Conservation (phyloP, 1,140 invertebrate species). For the Drosophila jambulina region DNA sequence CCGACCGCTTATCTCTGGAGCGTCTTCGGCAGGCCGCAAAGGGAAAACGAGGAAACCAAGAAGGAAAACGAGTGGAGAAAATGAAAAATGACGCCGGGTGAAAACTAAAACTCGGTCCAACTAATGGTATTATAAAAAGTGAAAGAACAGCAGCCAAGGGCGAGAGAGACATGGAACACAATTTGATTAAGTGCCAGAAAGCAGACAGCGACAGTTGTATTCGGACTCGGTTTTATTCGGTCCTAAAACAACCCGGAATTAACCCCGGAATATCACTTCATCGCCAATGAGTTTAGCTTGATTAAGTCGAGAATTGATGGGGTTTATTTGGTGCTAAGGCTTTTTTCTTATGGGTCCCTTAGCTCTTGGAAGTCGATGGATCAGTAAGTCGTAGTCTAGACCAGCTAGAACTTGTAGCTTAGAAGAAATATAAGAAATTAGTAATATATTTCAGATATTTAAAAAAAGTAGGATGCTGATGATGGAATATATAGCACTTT, state of each 20-base stretch:
- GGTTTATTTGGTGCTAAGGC: neutral
- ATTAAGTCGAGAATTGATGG: slow-evolving; percentile 26
- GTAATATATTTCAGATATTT: no score
- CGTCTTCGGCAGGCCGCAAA: slow-evolving; percentile 39
- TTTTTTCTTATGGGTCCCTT: neutral
- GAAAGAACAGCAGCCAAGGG: slow-evolving; percentile 8
- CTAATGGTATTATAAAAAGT: slow-evolving; percentile 66
- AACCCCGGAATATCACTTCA: slow-evolving; percentile 8
- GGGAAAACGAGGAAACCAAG: neutral
- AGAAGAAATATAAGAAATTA: no score
- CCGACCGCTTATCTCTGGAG: slow-evolving; percentile 51
- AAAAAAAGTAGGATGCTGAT: neutral
- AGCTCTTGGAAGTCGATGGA: neutral
- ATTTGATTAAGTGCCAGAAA: slow-evolving; percentile 72
- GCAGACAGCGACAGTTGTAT: slow-evolving; percentile 28
- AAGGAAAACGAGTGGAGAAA: slow-evolving; percentile 31
- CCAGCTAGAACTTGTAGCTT: no score
- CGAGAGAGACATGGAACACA: slow-evolving; percentile 39
- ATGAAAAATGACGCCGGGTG: slow-evolving; percentile 69
- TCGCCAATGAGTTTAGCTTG: slow-evolving; percentile 38
- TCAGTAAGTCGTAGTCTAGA: no score
- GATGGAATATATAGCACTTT: no score
- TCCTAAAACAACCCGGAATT: neutral
- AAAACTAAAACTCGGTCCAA: slow-evolving; percentile 48
- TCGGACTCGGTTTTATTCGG: neutral